Conservation (phyloP, 2,888 invertebrate genomes). For the Heliconius ismenius region DNA sequence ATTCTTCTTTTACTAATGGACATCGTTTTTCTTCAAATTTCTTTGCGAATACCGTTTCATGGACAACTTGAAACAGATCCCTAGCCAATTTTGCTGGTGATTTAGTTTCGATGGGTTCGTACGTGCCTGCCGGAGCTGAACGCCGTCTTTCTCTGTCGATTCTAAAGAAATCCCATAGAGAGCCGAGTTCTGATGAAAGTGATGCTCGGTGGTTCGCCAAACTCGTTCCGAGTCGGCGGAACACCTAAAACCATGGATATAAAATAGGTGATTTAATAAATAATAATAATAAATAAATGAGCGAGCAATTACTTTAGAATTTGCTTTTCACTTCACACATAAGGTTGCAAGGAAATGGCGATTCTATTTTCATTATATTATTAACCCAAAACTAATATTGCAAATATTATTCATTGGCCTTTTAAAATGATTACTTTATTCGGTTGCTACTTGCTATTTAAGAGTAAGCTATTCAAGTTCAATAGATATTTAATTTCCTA, state of each 20-base stretch:
- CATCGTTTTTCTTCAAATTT: conserved; percentile 69
- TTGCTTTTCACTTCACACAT: too few species aligned
- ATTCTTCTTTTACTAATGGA: conserved; percentile 74
- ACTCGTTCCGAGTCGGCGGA: conserved; percentile 72
- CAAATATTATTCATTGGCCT: background rate
- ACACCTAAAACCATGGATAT: conserved; percentile 55
- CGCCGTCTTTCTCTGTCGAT: conserved; percentile 65
- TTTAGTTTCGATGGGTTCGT: conserved; percentile 64
- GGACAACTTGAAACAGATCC: conserved; percentile 74
- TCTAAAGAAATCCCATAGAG: conserved; percentile 74
- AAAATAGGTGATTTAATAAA: background rate
- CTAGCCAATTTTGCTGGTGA: conserved; percentile 70
- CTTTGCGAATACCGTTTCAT: conserved; percentile 71
- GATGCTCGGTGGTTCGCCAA: conserved; percentile 75
- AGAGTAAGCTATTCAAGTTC: background rate
- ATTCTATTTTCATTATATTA: background rate
- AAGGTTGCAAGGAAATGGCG: background rate
- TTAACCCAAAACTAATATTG: background rate
- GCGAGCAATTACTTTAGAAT: too few species aligned
- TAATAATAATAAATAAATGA: too few species aligned
- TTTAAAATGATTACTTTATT: background rate
- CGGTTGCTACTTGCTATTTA: background rate
- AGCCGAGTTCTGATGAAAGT: conserved; percentile 71
- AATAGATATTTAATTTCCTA: background rate
- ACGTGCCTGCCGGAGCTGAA: conserved; percentile 61